Evolutionary conservation across 2,888 invertebrate species (phyloP).

Genomic region (Mactromeris polynyma): DNA sequence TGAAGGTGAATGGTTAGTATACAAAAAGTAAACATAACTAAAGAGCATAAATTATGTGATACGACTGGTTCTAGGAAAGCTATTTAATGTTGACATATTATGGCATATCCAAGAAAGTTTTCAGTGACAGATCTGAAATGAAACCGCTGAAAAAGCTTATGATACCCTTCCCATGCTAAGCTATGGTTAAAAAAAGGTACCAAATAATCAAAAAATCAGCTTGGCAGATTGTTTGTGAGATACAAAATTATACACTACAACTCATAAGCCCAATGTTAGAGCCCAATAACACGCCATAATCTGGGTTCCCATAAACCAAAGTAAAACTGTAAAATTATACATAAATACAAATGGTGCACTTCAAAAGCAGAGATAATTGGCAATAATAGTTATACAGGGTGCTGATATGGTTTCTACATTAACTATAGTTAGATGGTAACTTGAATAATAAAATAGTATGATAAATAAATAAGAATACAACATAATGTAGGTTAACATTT

Average conservation of each 20-base stretch:
- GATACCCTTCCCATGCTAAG: slow-evolving; percentile 2
- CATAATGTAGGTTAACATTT: slow-evolving; percentile 12
- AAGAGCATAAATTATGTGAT: neutral
- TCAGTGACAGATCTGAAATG: slow-evolving; percentile 19
- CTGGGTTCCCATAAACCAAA: neutral
- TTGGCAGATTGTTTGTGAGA: neutral
- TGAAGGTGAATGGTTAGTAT: neutral
- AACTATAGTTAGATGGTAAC: slow-evolving; percentile 3
- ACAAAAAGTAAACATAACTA: neutral
- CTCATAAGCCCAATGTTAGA: neutral
- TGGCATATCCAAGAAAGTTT: slow-evolving; percentile 47
- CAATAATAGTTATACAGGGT: neutral
- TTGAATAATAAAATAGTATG: slow-evolving; percentile 4
- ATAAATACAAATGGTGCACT: neutral
- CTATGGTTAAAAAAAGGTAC: neutral
- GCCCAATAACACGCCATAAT: neutral
- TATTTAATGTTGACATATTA: neutral
- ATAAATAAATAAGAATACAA: slow-evolving; percentile 12
- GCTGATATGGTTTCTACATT: neutral
- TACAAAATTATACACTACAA: neutral
- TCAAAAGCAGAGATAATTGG: neutral
- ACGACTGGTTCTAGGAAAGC: neutral
- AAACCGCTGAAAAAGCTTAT: neutral
- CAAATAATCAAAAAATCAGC: neutral
- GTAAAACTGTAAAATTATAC: neutral